Percentiles rank a stretch among this genome's conserved stretches.
These are phyloP conservation scores for Gorsachius magnificus DNA, from an alignment of 2,797 vertebrate species.

Conservation along the genomic window DNA sequence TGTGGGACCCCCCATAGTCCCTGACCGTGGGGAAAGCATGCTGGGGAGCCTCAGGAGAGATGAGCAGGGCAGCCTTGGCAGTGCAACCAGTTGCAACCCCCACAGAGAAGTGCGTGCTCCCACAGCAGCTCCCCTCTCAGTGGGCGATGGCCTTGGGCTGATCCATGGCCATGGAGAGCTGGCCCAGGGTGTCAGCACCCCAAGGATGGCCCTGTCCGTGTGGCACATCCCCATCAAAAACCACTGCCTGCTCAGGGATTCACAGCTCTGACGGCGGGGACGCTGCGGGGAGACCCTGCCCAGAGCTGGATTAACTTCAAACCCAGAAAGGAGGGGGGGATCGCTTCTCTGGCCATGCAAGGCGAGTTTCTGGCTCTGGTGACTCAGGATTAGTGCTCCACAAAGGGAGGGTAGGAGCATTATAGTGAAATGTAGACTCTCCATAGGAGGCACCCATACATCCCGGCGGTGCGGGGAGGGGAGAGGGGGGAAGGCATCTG, in stretches of 20 bases:
- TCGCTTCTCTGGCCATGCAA: background rate
- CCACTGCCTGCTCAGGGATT: background rate
- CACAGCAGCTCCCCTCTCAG: background rate
- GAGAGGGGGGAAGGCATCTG: background rate
- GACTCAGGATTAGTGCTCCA: conserved; percentile 53
- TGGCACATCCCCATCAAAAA: background rate
- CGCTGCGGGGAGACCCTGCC: background rate
- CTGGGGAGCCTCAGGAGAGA: background rate
- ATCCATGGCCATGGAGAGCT: background rate
- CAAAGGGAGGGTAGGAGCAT: conserved; percentile 42
- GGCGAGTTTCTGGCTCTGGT: conserved; percentile 15
- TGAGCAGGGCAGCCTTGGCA: background rate
- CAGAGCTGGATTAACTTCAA: conserved; percentile 45
- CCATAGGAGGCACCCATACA: conserved; percentile 53
- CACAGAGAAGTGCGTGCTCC: accelerated
- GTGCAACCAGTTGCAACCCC: background rate
- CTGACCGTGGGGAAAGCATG: background rate
- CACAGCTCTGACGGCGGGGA: background rate
- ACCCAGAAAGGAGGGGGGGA: background rate
- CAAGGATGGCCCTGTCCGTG: background rate
- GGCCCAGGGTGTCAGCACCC: background rate
- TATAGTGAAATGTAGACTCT: conserved; percentile 44
- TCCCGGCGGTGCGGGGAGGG: background rate
- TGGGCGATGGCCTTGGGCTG: background rate
- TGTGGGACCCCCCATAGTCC: background rate